Evolutionary conservation across 2,113 vertebrate species (phyloP).

Genomic region (Zosterops borbonicus): DNA sequence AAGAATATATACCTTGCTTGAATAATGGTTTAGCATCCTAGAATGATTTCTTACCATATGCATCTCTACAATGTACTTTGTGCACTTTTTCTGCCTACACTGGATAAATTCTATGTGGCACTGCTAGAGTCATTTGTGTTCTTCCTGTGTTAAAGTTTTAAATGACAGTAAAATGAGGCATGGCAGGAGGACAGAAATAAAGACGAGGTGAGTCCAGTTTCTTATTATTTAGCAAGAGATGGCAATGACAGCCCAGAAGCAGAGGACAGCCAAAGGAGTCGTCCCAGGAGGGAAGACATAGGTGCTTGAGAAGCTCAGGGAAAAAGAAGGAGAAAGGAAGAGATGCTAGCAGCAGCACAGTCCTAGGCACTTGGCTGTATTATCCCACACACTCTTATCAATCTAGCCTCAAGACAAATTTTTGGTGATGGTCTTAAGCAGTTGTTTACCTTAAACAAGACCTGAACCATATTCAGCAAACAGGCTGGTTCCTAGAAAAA

Average conservation of each 20-base stretch:
- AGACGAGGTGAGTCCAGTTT: background rate
- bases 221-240: background rate
- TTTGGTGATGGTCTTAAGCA: background rate
- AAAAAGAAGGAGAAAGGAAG: background rate
- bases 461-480: background rate
- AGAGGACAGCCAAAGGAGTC: background rate
- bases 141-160: background rate
- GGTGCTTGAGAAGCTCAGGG: background rate
- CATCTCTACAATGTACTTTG: background rate
- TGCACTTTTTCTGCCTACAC: background rate
- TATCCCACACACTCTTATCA: fast-evolving
- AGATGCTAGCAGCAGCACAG: background rate
- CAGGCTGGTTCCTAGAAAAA: background rate
- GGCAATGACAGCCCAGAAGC: background rate
- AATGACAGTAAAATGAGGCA: background rate
- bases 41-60: background rate
- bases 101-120: background rate
- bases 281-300: background rate
- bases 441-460: background rate
- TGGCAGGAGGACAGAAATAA: background rate
- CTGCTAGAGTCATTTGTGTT: background rate
- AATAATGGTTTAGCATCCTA: background rate
- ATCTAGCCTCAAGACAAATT: background rate
- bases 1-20: background rate
- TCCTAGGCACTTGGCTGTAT: background rate